These are phyloP conservation scores for Gymnopithys bicolor DNA, from an alignment of 2,797 vertebrate genomes.

Conservation along the genomic window DNA sequence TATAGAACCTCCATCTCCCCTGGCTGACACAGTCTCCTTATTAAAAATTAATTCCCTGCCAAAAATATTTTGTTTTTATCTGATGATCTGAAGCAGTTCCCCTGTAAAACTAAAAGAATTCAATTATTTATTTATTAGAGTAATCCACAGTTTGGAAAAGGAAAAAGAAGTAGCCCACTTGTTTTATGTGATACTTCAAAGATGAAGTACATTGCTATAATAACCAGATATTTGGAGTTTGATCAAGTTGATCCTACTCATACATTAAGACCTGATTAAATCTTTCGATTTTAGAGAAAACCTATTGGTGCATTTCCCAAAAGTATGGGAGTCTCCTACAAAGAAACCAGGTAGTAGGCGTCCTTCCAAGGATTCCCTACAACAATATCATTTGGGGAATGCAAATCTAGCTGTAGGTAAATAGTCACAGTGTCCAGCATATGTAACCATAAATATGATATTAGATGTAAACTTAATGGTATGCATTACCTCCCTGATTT, in stretches of 20 bases:
- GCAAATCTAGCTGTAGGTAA: not conserved
- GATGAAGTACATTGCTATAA: not conserved
- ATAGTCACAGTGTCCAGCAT: not conserved
- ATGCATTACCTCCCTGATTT: not conserved
- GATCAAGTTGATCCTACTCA: not conserved
- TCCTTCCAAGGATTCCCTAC: not conserved
- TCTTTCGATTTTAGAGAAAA: not conserved
- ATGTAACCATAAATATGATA: not conserved
- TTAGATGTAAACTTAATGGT: not conserved
- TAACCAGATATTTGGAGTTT: not conserved
- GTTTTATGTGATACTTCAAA: not conserved
- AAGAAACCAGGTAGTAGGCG: not conserved
- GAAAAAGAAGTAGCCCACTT: not conserved
- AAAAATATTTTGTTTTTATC: constrained; percentile 26
- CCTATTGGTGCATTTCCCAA: not conserved
- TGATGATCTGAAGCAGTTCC: constrained; percentile 13
- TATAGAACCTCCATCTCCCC: not conserved
- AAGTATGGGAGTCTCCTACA: not conserved
- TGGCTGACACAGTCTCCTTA: not conserved
- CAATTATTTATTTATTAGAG: not conserved
- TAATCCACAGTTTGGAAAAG: not conserved
- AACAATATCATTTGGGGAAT: not conserved
- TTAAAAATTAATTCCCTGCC: constrained; percentile 29
- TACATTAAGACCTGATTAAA: not conserved
- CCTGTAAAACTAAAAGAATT: not conserved